A percentile compares a stretch with the other conserved stretches of the same genome.
Evolutionary conservation across 2,888 invertebrate genomes (phyloP).

Genomic region (Lampropteryx suffumata): DNA sequence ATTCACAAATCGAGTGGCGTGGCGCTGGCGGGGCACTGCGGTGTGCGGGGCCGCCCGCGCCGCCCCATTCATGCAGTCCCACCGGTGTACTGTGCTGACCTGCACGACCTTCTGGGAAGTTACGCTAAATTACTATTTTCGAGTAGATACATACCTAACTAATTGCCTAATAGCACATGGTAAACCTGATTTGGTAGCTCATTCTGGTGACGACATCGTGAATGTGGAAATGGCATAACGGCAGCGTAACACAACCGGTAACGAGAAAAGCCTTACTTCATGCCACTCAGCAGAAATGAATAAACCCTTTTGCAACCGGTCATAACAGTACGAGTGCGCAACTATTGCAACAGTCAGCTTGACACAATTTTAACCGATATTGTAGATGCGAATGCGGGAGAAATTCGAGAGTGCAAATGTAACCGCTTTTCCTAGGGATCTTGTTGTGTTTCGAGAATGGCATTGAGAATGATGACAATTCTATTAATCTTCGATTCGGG

Average conservation of each 20-base stretch:
- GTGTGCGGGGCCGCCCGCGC: constrained; percentile 44
- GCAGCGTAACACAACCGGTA: constrained; percentile 16
- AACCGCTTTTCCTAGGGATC: constrained; percentile 28
- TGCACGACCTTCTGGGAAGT: constrained; percentile 40
- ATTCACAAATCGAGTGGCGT: constrained; percentile 72
- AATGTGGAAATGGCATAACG: constrained; percentile 27
- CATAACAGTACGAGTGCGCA: constrained; percentile 29
- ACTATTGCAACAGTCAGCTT: constrained; percentile 45
- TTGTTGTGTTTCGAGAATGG: constrained; percentile 1
- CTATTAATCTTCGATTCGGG: constrained; percentile 6
- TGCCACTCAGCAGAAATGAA: constrained; percentile 34
- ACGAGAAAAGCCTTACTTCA: constrained; percentile 20
- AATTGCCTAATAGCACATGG: constrained; percentile 17
- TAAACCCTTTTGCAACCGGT: constrained; percentile 41
- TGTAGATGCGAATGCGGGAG: constrained; percentile 59
- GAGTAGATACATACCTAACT: no score
- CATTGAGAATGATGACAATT: constrained; percentile 4
- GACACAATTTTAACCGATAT: constrained; percentile 49
- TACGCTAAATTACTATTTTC: constrained; percentile 37
- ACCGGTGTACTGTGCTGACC: constrained; percentile 37
- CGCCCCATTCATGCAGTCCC: constrained; percentile 65
- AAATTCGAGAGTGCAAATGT: constrained; percentile 53
- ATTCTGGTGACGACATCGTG: constrained; percentile 7
- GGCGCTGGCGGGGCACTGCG: constrained; percentile 53
- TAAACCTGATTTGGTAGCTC: constrained; percentile 6